A percentile compares a stretch with the other conserved stretches of the same genome.
Conservation (phyloP, 2,113 vertebrate genomes). For the Carlito syrichta region DNA sequence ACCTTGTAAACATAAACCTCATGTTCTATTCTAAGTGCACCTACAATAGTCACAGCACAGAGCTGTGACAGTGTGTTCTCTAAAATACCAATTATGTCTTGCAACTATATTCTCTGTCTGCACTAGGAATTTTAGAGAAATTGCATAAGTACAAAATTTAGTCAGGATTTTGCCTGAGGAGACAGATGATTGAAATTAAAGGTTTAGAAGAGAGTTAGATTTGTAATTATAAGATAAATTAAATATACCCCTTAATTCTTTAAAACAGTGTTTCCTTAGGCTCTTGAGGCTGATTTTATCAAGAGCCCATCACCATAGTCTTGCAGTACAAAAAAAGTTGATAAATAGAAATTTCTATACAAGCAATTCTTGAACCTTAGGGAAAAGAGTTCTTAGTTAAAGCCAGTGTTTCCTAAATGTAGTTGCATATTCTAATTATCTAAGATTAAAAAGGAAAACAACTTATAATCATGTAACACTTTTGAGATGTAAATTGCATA, state of each 20-base stretch:
- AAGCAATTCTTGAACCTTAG: background rate
- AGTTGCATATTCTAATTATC: background rate
- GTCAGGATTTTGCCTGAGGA: background rate
- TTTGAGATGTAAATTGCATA: background rate
- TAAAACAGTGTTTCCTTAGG: background rate
- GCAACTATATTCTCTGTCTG: background rate
- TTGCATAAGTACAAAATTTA: background rate
- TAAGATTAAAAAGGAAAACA: background rate
- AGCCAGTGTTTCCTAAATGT: background rate
- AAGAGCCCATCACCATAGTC: background rate
- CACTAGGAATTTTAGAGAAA: slow-evolving; percentile 17
- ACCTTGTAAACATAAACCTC: slow-evolving; percentile 22
- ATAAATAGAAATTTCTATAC: background rate
- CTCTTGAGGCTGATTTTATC: background rate
- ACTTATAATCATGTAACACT: background rate
- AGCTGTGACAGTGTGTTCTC: background rate
- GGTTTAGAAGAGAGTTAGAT: background rate
- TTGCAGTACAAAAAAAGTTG: background rate
- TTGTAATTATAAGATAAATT: slow-evolving; percentile 52
- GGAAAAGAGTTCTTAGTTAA: background rate
- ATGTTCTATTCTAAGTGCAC: background rate
- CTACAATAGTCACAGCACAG: background rate
- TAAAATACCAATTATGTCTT: background rate
- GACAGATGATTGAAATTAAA: slow-evolving; percentile 35
- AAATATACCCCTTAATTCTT: slow-evolving; percentile 37